phyloP scores from a whole-genome alignment of 2,888 invertebrate genomes.

The Cylindroiulus punctatus region DNA sequence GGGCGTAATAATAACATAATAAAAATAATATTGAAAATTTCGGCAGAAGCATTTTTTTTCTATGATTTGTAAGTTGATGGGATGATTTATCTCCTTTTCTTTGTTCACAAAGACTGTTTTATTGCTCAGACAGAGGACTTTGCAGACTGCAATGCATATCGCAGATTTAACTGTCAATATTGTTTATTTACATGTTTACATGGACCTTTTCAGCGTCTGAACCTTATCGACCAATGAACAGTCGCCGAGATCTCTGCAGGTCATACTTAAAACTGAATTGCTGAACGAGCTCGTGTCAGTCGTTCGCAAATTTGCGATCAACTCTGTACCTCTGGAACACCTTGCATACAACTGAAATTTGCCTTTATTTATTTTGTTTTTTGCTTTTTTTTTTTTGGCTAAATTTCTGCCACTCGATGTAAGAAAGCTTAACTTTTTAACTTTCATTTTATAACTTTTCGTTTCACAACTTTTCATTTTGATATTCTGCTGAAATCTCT shows the following conservation, averaged over 20 bases:
- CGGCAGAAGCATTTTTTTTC: background rate
- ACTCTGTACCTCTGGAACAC: background rate
- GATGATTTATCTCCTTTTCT: background rate
- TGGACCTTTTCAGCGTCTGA: constrained; percentile 14
- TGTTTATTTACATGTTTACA: constrained; percentile 38
- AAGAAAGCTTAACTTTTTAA: too few relatives aligned
- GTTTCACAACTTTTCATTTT: background rate
- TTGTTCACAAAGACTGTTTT: constrained; percentile 58
- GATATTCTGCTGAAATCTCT: too few relatives aligned
- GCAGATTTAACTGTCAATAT: constrained; percentile 38
- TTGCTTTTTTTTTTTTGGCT: too few relatives aligned
- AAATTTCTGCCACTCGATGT: too few relatives aligned
- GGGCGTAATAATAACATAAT: background rate
- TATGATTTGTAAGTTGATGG: background rate
- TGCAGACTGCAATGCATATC: constrained; percentile 14
- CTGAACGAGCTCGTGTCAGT: background rate
- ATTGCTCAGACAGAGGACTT: constrained; percentile 7
- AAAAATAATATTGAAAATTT: background rate
- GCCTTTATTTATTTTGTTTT: too few relatives aligned
- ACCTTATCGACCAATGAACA: constrained; percentile 1
- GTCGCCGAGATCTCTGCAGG: background rate
- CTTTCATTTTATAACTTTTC: too few relatives aligned
- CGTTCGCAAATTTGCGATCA: background rate
- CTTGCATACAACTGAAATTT: too few relatives aligned
- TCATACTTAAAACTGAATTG: background rate